These are phyloP conservation scores for Tetranychus piercei DNA, from an alignment of 2,888 invertebrate genomes.

Conservation along the genomic window DNA sequence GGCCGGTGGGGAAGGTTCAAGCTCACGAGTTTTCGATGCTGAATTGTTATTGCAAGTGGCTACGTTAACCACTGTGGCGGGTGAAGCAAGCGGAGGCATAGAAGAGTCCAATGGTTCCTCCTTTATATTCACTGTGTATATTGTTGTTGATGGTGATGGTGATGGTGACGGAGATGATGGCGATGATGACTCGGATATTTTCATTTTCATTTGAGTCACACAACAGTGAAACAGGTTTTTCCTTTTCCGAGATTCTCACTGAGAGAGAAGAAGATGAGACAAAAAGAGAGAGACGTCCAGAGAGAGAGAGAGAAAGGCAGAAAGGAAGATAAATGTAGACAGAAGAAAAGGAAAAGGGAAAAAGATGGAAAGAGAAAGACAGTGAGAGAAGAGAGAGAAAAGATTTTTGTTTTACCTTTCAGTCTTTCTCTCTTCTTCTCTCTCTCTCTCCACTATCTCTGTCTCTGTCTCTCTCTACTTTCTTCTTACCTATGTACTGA, in stretches of 20 bases:
- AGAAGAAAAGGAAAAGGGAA: constrained; percentile 5
- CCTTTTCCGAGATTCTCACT: not conserved
- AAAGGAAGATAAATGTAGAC: not conserved
- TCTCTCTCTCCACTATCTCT: constrained; percentile 2
- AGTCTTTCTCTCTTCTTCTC: constrained; percentile 1
- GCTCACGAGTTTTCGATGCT: constrained; percentile 15
- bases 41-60: not conserved
- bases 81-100: constrained; percentile 21
- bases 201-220: constrained; percentile 1
- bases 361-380: constrained; percentile 5
- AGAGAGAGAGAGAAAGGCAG: constrained; percentile 11
- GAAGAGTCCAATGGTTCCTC: constrained; percentile 21
- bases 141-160: constrained; percentile 1
- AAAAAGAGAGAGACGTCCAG: constrained; percentile 15
- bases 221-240: constrained; percentile 6
- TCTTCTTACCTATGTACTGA: not conserved
- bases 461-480: not conserved
- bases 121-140: constrained; percentile 16
- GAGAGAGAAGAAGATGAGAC: constrained; percentile 13
- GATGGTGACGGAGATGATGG: not conserved
- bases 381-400: constrained; percentile 11
- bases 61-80: constrained; percentile 18
- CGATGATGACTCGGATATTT: constrained; percentile 1
- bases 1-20: constrained; percentile 22
- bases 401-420: constrained; percentile 1